Evolutionary conservation across 2,888 invertebrate genomes (phyloP), one percentile per base, ranked within the genome.

Genomic region (Eupithecia insigniata): DNA sequence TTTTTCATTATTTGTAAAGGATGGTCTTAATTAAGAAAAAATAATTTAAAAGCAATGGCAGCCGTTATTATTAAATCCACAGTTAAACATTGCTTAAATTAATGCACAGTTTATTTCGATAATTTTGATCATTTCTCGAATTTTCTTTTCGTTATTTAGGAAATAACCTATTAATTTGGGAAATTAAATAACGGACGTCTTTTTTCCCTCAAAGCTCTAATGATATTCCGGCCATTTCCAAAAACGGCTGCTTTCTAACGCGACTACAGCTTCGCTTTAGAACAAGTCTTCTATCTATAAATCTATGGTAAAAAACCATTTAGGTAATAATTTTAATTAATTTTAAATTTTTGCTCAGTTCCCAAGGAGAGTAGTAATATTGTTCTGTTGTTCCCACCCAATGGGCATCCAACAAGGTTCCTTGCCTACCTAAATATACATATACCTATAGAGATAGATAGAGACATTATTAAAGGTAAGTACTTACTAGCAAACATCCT

Each of bases 201-300:
- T n/a, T 51, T 51, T 22, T 10, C 22, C 22, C 10, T 51, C 22
- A 22, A 51, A 51, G 22, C 46, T 22, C 8, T 10, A 22, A 10
- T n/a, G n/a, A n/a, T n/a, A 43, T 12, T 55, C 55, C 14, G 26
- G 22, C 55, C 55, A 43, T 72, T 69, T 72, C 28, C 16, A 0
- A 39, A 67, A 69, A 14, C 43, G 28, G 4, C 69, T 14, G 66
- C 69, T 69, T 72, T 69, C 32, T n/a, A 22, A 34, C 55, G 43
- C 36, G 26, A 69, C 69, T 55, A 62, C 66, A 66, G 46, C 46
- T 22, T 22, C 2, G 46, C 22, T 46, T 46, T 39, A 39, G 39
- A 8, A n/a, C n/a, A n/a, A n/a, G n/a, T n/a, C 10, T 34, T 8
- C 0, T 36, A 36, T 12, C 36, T 36, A 36, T 3, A 36, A 34